Conservation (phyloP, 2,888 invertebrate species). For the Neoscelio sp. region DNA sequence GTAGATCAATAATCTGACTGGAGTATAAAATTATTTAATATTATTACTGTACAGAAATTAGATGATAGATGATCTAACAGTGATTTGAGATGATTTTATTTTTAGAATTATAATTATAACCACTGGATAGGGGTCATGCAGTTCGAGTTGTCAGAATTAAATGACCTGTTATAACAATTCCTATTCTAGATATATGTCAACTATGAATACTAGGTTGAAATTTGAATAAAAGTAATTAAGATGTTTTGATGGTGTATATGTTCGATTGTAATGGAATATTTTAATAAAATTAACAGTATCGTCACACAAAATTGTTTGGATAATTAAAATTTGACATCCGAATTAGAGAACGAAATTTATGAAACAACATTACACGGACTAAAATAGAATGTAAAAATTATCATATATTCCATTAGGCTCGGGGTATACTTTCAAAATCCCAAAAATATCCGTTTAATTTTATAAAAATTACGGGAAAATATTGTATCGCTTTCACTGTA, state of each 20-base stretch:
- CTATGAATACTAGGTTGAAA: background rate
- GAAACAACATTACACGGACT: too few relatives aligned
- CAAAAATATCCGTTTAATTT: too few relatives aligned
- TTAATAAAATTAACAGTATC: too few relatives aligned
- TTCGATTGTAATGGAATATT: background rate
- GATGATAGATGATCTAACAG: conserved; percentile 13
- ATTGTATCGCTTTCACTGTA: too few relatives aligned
- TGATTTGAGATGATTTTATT: conserved; percentile 31
- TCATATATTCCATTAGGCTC: too few relatives aligned
- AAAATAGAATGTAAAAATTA: too few relatives aligned
- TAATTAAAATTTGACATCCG: too few relatives aligned
- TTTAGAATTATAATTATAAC: conserved; percentile 35
- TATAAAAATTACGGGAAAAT: too few relatives aligned
- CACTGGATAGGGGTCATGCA: conserved; percentile 20
- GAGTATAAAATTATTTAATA: conserved; percentile 43
- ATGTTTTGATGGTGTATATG: background rate
- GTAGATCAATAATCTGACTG: conserved; percentile 29
- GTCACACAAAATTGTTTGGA: too few relatives aligned
- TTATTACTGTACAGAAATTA: conserved; percentile 38
- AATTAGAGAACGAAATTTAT: too few relatives aligned
- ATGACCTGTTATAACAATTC: conserved; percentile 26
- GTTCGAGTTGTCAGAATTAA: conserved; percentile 24
- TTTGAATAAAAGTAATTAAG: conserved; percentile 17
- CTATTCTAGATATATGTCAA: too few relatives aligned
- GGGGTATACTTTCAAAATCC: too few relatives aligned